Evolutionary conservation across 2,888 invertebrate species (phyloP).

Genomic region (Drosophila villosipedis): DNA sequence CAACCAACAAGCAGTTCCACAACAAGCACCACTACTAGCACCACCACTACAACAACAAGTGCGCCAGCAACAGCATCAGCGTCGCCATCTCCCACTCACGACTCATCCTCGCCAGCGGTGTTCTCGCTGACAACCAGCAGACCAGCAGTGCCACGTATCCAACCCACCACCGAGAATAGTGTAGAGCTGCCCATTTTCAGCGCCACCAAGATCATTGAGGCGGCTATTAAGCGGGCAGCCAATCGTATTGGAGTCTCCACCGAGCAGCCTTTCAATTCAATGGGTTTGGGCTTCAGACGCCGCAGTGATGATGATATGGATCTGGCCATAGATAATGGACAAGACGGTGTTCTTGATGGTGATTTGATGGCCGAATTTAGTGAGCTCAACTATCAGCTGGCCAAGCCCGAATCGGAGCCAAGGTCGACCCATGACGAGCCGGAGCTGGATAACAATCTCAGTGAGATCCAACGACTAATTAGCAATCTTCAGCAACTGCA

Average conservation of each 20-base stretch:
- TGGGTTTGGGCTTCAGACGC: slow-evolving; percentile 65
- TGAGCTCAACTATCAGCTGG: slow-evolving; percentile 81
- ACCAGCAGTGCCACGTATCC: slow-evolving; percentile 67
- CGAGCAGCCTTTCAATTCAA: slow-evolving; percentile 57
- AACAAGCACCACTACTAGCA: slow-evolving; percentile 18
- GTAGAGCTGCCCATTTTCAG: slow-evolving; percentile 80
- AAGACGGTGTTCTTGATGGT: slow-evolving; percentile 57
- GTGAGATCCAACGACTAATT: slow-evolving; percentile 85
- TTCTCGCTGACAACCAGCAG: slow-evolving; percentile 80
- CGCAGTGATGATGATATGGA: slow-evolving; percentile 69
- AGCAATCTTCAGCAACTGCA: slow-evolving; percentile 85
- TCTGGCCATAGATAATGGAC: slow-evolving; percentile 13
- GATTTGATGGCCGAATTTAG: slow-evolving; percentile 81
- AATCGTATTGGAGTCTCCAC: slow-evolving; percentile 81
- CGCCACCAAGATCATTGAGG: slow-evolving; percentile 83
- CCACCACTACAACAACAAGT: slow-evolving; percentile 28
- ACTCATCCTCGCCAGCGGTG: slow-evolving; percentile 77
- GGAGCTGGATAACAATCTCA: slow-evolving; percentile 85
- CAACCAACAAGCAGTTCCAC: slow-evolving; percentile 26
- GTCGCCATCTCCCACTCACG: slow-evolving; percentile 37
- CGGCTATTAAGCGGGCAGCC: slow-evolving; percentile 81
- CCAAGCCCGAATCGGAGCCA: slow-evolving; percentile 62
- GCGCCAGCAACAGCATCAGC: slow-evolving; percentile 21
- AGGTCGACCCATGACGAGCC: slow-evolving; percentile 6
- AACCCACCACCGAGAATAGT: slow-evolving; percentile 73